Base-by-base conservation (phyloP, 2,113 vertebrate genomes). In the Porphyrio hochstetteri region DNA sequence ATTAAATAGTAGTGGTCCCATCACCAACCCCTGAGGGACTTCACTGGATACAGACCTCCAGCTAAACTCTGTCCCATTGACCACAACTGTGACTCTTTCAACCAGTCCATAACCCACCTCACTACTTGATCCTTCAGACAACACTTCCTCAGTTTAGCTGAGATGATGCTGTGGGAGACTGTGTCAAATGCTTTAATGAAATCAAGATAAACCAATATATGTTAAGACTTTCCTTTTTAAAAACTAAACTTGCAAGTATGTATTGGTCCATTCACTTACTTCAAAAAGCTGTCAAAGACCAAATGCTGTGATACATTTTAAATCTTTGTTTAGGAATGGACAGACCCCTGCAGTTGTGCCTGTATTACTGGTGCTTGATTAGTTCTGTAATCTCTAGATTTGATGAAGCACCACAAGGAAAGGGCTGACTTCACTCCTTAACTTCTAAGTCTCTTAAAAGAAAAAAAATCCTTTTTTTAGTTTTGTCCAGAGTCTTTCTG, bases 401-500 rank as follows among this genome's bases (percentile, higher is more conserved):
- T 46, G 19, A 50, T 3, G 6, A 91, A 65, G 53, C 44, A 13
- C 59, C 3, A 10, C 25, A 33, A 68, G 7, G 13, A 56, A 85
- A 70, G 3, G 24, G 16, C 16, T 63, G 3, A 40, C 65, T 35
- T 18, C 13, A 63, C 15, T 25, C 15, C 17, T 10, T 59, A 75
- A 60, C 67, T 59, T 74, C 25, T n/a, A 70, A 44, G 6, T 60
- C 3, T 60, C 42, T 68, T 46, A 46, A 23, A 70, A 89, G 36
- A 3, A 9, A 8, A 7, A 46, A 19, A 7, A 46, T 20, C 2
- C 3, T 33, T 44, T 28, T 20, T 20, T 14, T 4, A 7, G 5
- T 71, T 44, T 71, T 67, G 6, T 44, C 11, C 24, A 53, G 20
- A 16, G n/a, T 40, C 6, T 33, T 86, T 79, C 59, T 25, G 9